Conservation (phyloP, 2,797 vertebrate genomes). For the Dermochelys coriacea region DNA sequence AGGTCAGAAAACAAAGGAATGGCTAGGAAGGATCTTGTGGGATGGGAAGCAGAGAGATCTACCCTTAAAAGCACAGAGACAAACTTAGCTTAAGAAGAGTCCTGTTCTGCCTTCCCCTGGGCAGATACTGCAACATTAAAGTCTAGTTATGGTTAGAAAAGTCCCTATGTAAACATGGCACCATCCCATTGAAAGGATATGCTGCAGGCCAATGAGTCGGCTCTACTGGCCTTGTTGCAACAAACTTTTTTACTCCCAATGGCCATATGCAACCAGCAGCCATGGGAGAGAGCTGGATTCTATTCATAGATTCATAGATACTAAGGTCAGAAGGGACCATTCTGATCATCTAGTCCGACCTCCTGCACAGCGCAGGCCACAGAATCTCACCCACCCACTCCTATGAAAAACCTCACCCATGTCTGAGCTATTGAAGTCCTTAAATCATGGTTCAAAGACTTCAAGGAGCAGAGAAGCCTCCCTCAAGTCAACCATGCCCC, state of each 20-base stretch:
- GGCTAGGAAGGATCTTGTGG: not conserved
- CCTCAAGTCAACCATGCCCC: no score
- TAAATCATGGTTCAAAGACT: no score
- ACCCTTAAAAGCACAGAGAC: not conserved
- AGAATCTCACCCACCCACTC: no score
- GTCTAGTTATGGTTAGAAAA: not conserved
- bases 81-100: not conserved
- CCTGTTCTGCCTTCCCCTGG: not conserved
- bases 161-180: not conserved
- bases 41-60: not conserved
- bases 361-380: no score
- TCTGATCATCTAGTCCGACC: no score
- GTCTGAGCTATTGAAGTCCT: no score
- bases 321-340: no score
- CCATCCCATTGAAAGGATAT: not conserved
- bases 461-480: no score
- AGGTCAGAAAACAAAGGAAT: not conserved
- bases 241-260: accelerated
- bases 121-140: not conserved
- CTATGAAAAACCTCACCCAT: no score
- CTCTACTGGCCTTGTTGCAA: not conserved
- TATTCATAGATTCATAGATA: no score
- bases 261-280: not conserved
- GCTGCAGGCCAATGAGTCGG: not conserved
- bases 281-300: not conserved